phyloP scores from a whole-genome alignment of 2,797 vertebrate genomes.

The Acanthornis magna region DNA sequence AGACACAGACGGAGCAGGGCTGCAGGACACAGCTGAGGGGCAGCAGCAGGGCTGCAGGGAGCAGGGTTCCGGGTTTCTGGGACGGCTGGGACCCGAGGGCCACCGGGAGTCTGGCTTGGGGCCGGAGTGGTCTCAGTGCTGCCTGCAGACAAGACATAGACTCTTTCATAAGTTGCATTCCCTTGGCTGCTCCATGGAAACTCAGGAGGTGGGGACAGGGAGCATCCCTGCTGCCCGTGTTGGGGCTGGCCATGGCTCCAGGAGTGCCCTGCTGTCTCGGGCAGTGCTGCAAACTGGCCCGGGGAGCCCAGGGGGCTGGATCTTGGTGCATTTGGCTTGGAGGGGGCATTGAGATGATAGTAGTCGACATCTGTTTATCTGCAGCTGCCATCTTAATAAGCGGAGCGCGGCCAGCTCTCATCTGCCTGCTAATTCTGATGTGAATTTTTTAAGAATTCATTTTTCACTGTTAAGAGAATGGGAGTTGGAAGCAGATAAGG shows the following conservation, averaged over 20 bases:
- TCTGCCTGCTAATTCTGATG: conserved; percentile 54
- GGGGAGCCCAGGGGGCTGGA: not conserved
- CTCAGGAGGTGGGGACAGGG: not conserved
- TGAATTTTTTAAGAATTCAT: conserved; percentile 57
- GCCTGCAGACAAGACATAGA: not conserved
- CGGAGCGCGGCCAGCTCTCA: conserved; percentile 1
- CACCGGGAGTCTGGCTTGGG: not conserved
- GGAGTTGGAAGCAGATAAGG: conserved; percentile 55
- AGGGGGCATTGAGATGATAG: conserved; percentile 51
- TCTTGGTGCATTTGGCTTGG: conserved; percentile 16
- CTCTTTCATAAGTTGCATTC: conserved; percentile 25
- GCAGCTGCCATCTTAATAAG: conserved; percentile 58
- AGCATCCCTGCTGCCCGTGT: not conserved
- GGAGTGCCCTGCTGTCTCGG: not conserved
- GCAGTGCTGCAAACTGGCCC: not conserved
- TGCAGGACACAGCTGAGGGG: not conserved
- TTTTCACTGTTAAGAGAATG: conserved; percentile 61
- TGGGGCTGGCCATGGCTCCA: accelerated
- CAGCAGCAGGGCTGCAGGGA: not conserved
- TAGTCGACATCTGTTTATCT: conserved; percentile 58
- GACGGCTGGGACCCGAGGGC: not conserved
- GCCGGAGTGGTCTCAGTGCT: not conserved
- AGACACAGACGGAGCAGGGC: accelerated
- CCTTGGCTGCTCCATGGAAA: not conserved
- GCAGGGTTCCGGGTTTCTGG: not conserved